Evolutionary conservation across 2,888 invertebrate species (phyloP), one percentile per base, ranked within the genome.

Genomic region (Chymomyza fuscimana): DNA sequence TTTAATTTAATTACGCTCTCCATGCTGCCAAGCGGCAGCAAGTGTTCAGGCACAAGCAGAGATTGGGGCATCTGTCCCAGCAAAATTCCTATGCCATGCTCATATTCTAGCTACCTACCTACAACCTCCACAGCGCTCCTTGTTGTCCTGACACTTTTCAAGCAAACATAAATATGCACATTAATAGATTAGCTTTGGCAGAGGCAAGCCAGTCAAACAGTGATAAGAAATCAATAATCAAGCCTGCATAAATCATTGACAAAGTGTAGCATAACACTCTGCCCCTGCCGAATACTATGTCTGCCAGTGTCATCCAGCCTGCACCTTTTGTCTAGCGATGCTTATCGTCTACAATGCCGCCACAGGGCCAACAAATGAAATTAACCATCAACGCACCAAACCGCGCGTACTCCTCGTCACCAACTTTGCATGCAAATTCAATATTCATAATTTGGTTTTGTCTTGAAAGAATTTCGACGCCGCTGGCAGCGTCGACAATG

Each of bases 1-100:
- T 87, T 88, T 82, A 87, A 87, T 88, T 87, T 88, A 88, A 88
- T 88, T 87, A 87, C 79, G 75, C 67, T 74, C 73, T 67, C 61
- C 56, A 65, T 46, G 69, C 70, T 72, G 73, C 72, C 70, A 70
- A 54, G 32, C 59, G 63, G 62, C 54, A 54, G 22, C 58, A 32
- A 32, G 32, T 32, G 32, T 50, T 40, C n/a, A 54, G 7, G 36
- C 60, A 32, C 19, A 29, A 4, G 29, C 40, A 32, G 63, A 79
- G 70, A 70, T 78, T 73, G 72, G 69, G 67, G 70, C 70, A 56
- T 52, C 40, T 46, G 40, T 12, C 40, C 40, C 40, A 46, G 40
- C 40, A 46, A 46, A 46, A 46, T 46, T 46, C 40, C 40, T 46
- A 46, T 46, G 40, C 40, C 40, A 46, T 46, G 40, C 40, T 46